Conservation (phyloP, 1,140 invertebrate genomes). For the Drosophila miranda region DNA sequence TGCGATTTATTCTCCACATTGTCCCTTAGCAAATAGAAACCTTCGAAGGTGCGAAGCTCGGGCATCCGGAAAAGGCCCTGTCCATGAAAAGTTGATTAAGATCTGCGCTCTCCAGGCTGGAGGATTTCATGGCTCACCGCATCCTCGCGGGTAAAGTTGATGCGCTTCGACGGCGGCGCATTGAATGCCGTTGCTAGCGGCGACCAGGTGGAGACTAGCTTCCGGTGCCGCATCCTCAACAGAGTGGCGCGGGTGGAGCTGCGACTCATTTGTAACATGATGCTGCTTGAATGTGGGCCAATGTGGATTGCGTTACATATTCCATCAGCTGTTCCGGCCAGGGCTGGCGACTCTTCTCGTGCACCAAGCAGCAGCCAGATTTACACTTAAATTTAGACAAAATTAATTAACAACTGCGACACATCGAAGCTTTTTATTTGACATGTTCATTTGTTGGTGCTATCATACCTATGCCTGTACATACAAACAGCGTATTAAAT, state of each 20-base stretch:
- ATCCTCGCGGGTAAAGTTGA: constrained; percentile 74
- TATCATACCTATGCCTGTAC: no score
- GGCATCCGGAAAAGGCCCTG: constrained; percentile 94
- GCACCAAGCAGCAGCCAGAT: no score
- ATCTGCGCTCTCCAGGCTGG: background rate
- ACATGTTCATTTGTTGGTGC: no score
- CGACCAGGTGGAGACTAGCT: constrained; percentile 61
- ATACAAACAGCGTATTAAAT: no score
- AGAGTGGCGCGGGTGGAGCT: constrained; percentile 11
- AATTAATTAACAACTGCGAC: no score
- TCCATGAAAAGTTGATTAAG: constrained; percentile 49
- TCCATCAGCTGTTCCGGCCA: constrained; percentile 44
- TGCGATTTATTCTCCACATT: constrained; percentile 88
- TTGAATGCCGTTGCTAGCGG: constrained; percentile 78
- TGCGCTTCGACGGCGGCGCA: constrained; percentile 66
- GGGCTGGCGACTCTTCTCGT: no score
- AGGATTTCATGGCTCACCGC: constrained; percentile 48
- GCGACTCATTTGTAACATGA: constrained; percentile 42
- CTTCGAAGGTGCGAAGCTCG: constrained; percentile 89
- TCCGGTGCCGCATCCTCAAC: constrained; percentile 5
- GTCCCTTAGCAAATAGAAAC: constrained; percentile 92
- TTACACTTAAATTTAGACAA: no score
- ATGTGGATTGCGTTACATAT: constrained; percentile 42
- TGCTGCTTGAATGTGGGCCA: constrained; percentile 4
- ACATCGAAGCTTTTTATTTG: no score